Evolutionary conservation across 2,888 invertebrate genomes (phyloP).

Genomic region (Coenonympha arcania): DNA sequence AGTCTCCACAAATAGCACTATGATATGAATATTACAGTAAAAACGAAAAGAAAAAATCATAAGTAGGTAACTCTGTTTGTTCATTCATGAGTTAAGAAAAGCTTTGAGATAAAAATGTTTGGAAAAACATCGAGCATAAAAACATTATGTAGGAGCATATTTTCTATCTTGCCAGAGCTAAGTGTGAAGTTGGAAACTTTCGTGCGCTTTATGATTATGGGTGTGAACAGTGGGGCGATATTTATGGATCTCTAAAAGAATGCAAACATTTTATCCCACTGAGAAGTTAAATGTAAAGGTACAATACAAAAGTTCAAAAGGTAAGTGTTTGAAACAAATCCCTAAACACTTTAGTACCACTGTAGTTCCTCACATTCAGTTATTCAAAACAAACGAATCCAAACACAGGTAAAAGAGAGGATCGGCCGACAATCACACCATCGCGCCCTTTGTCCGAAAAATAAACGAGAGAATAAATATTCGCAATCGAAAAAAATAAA

Average conservation of each 20-base stretch:
- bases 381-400: neutral
- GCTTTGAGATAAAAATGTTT: conserved; percentile 3
- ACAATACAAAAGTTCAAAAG: no score
- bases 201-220: conserved; percentile 16
- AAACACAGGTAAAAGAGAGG: neutral
- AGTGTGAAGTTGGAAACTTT: conserved; percentile 20
- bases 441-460: conserved; percentile 5
- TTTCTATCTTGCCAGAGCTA: conserved; percentile 11
- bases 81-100: neutral
- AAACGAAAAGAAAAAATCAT: no score
- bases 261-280: no score
- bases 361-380: no score
- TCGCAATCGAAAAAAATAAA: conserved; percentile 11
- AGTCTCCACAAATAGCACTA: no score
- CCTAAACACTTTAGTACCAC: no score
- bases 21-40: no score
- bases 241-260: no score
- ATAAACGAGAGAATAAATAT: conserved; percentile 4
- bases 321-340: neutral
- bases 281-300: no score
- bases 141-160: no score
- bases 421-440: neutral
- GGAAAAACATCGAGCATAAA: conserved; percentile 8
- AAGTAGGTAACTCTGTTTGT: no score
- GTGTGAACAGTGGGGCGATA: no score